Percentiles rank a stretch among this genome's conserved stretches.
Evolutionary conservation across 2,113 vertebrate genomes (phyloP).

Genomic region (Caracal caracal): DNA sequence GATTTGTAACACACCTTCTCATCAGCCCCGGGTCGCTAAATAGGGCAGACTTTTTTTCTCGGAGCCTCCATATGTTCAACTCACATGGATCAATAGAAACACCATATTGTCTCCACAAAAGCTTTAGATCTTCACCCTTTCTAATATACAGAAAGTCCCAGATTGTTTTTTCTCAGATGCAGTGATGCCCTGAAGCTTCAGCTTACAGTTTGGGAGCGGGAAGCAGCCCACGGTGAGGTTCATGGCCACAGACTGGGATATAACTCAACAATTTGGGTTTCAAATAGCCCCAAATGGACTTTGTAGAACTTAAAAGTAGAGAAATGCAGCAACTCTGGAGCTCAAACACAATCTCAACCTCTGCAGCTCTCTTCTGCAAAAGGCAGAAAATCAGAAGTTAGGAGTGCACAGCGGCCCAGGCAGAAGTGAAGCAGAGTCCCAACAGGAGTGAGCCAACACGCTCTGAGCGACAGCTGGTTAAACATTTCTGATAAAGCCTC

Average conservation of each 20-base stretch:
- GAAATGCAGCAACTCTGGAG: neutral
- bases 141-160: slow-evolving; percentile 13
- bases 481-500: slow-evolving; percentile 74
- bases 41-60: slow-evolving; percentile 63
- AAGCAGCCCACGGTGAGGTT: neutral
- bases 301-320: neutral
- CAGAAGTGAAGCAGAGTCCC: slow-evolving; percentile 27
- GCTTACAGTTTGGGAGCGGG: neutral
- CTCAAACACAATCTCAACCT: neutral
- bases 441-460: slow-evolving; percentile 57
- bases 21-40: slow-evolving; percentile 65
- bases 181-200: slow-evolving; percentile 44
- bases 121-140: slow-evolving; percentile 60
- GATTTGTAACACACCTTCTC: slow-evolving; percentile 62
- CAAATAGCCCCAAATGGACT: neutral
- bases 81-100: slow-evolving; percentile 66
- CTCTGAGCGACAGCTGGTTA: slow-evolving; percentile 72
- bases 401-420: slow-evolving; percentile 63
- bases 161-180: slow-evolving; percentile 52
- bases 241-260: neutral
- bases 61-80: slow-evolving; percentile 71
- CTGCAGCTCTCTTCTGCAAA: neutral
- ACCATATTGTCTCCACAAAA: slow-evolving; percentile 74
- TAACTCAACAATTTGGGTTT: slow-evolving; percentile 2
- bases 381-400: slow-evolving; percentile 59